Conservation (phyloP, 2,113 vertebrate genomes). For the Lampris megalopsis region DNA sequence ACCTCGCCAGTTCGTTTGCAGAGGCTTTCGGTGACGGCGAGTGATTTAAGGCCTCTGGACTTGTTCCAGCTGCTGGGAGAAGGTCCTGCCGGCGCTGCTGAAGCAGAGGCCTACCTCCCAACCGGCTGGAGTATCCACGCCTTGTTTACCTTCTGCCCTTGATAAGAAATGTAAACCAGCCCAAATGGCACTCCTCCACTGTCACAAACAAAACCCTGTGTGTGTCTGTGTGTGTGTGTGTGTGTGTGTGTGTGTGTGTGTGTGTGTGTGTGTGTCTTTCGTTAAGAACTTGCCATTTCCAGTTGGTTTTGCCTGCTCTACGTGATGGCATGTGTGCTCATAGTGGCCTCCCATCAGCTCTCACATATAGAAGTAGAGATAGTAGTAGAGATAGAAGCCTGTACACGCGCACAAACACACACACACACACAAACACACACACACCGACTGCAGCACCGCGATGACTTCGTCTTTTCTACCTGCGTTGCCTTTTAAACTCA, state of each 20-base stretch:
- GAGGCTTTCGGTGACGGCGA: neutral
- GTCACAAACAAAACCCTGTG: neutral
- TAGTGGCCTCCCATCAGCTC: neutral
- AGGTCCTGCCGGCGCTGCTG: neutral
- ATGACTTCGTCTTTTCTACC: neutral
- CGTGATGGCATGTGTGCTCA: neutral
- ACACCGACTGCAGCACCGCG: neutral
- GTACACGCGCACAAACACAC: no score
- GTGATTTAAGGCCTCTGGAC: neutral
- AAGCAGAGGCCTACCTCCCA: neutral
- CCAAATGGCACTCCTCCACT: no score
- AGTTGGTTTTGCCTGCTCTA: constrained; percentile 7
- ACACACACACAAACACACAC: neutral
- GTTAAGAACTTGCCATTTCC: neutral
- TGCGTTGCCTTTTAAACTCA: neutral
- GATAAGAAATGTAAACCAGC: no score
- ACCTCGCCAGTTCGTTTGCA: neutral
- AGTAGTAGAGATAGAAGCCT: no score
- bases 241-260: constrained; percentile 6
- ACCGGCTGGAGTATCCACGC: no score
- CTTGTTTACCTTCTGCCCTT: no score
- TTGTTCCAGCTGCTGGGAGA: neutral
- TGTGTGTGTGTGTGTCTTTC: neutral
- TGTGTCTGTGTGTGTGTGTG: constrained; percentile 1
- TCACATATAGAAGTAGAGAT: no score